Evolutionary conservation across 35 echinoderm and acorn worm species (phyloP).

Genomic region (Lytechinus pictus): DNA sequence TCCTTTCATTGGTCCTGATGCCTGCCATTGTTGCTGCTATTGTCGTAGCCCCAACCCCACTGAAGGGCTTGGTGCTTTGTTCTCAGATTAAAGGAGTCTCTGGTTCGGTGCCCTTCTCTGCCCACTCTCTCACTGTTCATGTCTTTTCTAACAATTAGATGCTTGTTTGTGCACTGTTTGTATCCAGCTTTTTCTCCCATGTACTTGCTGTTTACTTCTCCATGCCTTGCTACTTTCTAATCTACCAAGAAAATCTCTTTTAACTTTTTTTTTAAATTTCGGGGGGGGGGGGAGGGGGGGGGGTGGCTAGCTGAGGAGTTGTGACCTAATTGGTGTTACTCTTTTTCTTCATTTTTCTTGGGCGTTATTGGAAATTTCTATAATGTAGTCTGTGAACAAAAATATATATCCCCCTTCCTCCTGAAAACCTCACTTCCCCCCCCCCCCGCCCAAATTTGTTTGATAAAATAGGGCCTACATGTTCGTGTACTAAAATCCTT

Average conservation of each 20-base stretch:
- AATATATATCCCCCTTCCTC: no score
- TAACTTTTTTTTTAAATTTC: neutral
- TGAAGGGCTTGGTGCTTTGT: neutral
- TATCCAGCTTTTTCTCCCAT: neutral
- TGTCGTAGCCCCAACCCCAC: neutral
- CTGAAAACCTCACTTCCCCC: neutral
- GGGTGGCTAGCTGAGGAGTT: neutral
- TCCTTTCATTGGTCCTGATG: neutral
- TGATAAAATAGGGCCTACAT: no score
- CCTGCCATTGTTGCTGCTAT: slow-evolving; percentile 16
- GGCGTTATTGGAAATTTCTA: neutral
- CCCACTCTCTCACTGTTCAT: neutral
- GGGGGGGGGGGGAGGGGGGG: no score
- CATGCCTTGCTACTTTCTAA: neutral
- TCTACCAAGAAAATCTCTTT: neutral
- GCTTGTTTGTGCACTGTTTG: neutral
- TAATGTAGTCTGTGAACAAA: no score
- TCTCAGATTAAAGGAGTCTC: neutral
- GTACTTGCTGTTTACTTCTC: neutral
- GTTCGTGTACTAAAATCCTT: no score
- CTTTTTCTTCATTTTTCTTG: neutral
- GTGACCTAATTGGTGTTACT: neutral
- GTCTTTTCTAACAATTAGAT: neutral
- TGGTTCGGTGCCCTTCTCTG: neutral
- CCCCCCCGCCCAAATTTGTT: neutral